phyloP scores from a whole-genome alignment of 2,888 invertebrate genomes.

The Anthrax anthrax region DNA sequence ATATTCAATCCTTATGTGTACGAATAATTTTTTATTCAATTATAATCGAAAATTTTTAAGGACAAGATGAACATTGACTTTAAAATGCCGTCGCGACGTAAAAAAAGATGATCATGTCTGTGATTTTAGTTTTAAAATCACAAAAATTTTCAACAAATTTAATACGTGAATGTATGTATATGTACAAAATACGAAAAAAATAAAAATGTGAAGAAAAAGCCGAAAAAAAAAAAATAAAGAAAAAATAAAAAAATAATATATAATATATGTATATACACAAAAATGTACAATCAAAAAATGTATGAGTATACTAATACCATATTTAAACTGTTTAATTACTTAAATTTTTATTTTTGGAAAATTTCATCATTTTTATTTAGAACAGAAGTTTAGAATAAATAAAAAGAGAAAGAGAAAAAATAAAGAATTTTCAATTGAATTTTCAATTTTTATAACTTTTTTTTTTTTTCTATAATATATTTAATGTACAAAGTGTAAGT shows the following conservation, averaged over 20 bases:
- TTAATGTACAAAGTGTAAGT: too few relatives aligned
- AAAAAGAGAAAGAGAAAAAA: too few relatives aligned
- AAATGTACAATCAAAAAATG: slow-evolving; percentile 1
- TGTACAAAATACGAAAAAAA: neutral
- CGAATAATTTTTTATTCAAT: neutral
- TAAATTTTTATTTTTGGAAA: neutral
- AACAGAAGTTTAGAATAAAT: neutral
- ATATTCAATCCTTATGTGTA: neutral
- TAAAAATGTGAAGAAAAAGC: neutral
- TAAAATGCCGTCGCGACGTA: slow-evolving; percentile 19
- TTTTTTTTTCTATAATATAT: too few relatives aligned
- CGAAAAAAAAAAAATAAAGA: neutral
- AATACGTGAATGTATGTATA: too few relatives aligned
- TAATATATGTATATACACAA: too few relatives aligned
- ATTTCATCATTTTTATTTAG: neutral
- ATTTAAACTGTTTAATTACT: neutral
- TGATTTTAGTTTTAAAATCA: neutral
- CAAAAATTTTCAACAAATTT: too few relatives aligned
- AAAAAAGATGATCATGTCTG: slow-evolving; percentile 26
- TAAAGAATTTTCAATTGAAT: too few relatives aligned
- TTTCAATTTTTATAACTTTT: too few relatives aligned
- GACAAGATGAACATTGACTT: slow-evolving; percentile 10
- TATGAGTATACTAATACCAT: neutral
- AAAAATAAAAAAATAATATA: neutral
- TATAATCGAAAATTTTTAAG: neutral